Evolutionary conservation across 2,888 invertebrate species (phyloP).

Genomic region (Caenorhabditis sp.): DNA sequence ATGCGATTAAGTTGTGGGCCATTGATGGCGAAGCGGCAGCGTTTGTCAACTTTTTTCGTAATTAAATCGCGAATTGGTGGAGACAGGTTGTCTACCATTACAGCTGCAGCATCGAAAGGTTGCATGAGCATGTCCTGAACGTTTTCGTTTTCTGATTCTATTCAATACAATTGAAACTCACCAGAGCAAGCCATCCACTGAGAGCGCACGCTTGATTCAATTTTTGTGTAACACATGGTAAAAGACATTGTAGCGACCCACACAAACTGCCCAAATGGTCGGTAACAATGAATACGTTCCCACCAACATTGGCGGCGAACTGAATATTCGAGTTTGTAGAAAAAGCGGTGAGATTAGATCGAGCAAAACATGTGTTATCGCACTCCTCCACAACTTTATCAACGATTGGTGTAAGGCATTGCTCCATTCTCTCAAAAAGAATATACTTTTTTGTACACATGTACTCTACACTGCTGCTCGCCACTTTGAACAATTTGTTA

Average conservation of each 20-base stretch:
- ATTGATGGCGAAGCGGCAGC: constrained; percentile 42
- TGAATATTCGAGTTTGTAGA: constrained; percentile 33
- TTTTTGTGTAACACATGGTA: constrained; percentile 40
- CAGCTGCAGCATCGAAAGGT: constrained; percentile 42
- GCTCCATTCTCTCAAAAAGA: constrained; percentile 35
- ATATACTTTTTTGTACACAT: constrained; percentile 42
- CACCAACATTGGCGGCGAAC: constrained; percentile 43
- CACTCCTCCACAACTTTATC: constrained; percentile 43
- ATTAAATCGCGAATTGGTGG: constrained; percentile 34
- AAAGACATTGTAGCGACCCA: constrained; percentile 41
- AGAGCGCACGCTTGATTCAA: constrained; percentile 39
- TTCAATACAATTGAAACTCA: neutral
- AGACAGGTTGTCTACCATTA: constrained; percentile 29
- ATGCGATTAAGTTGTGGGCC: constrained; percentile 32
- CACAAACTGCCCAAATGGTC: constrained; percentile 44
- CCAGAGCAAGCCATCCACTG: constrained; percentile 47
- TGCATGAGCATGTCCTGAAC: constrained; percentile 44
- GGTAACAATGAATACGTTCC: constrained; percentile 44
- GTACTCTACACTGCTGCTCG: constrained; percentile 38
- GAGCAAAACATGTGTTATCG: constrained; percentile 37
- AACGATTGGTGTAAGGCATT: constrained; percentile 28
- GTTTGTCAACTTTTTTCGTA: constrained; percentile 39
- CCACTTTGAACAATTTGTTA: constrained; percentile 33
- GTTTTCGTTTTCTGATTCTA: neutral
- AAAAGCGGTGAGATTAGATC: constrained; percentile 39